phyloP scores from a whole-genome alignment of 2,888 invertebrate species.

The Nasonia oneida region DNA sequence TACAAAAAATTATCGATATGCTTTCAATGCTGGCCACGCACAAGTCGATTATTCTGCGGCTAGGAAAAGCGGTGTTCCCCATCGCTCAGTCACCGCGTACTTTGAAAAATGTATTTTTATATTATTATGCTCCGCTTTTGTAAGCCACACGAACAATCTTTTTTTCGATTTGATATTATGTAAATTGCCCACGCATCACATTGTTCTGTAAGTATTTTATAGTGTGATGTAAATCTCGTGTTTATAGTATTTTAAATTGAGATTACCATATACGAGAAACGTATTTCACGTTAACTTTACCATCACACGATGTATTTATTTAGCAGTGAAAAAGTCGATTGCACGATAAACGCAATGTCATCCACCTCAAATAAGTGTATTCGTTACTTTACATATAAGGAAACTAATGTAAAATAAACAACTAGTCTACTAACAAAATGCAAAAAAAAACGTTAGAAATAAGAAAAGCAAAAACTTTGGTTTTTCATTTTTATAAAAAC shows the following conservation, averaged over 20 bases:
- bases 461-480: slow-evolving; percentile 57
- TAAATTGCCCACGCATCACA: background rate
- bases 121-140: background rate
- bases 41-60: slow-evolving; percentile 24
- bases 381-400: background rate
- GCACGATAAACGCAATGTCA: slow-evolving; percentile 46
- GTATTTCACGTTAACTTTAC: slow-evolving; percentile 41
- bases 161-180: background rate
- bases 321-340: slow-evolving; percentile 55
- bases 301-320: slow-evolving; percentile 41
- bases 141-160: background rate
- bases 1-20: slow-evolving; percentile 75
- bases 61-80: slow-evolving; percentile 25
- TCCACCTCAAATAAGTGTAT: slow-evolving; percentile 5
- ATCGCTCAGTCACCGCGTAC: background rate
- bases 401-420: background rate
- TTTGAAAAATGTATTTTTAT: slow-evolving; percentile 20
- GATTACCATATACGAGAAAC: slow-evolving; percentile 30
- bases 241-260: slow-evolving; percentile 9
- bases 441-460: slow-evolving; percentile 36
- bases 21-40: slow-evolving; percentile 63
- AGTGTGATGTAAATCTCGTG: background rate
- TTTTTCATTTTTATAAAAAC: slow-evolving; percentile 44
- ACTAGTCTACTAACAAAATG: slow-evolving; percentile 41
- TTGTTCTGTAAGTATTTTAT: background rate